These are phyloP conservation scores for Plotosus lineatus DNA, from an alignment of 2,113 vertebrate species.

Conservation along the genomic window DNA sequence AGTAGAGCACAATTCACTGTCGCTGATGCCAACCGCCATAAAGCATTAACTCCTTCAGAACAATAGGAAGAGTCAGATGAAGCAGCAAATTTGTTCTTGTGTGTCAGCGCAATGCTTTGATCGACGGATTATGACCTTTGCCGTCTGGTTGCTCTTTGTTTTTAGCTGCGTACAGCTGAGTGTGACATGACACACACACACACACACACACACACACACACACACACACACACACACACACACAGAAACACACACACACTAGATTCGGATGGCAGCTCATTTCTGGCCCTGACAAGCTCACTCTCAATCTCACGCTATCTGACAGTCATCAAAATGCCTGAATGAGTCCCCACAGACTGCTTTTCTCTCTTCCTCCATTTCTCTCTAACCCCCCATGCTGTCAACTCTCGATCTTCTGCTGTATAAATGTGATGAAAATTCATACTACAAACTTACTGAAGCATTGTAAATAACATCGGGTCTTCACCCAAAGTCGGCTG, in stretches of 20 bases:
- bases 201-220: too few species aligned
- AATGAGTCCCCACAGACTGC: background rate
- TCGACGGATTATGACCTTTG: conserved; percentile 40
- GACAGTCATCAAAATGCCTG: conserved; percentile 12
- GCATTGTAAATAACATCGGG: background rate
- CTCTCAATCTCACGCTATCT: background rate
- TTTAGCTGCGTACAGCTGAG: conserved; percentile 22
- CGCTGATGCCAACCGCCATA: conserved; percentile 7
- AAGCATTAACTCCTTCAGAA: conserved; percentile 29
- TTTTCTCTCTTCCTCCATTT: conserved; percentile 3
- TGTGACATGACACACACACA: conserved; percentile 44
- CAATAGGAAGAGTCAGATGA: conserved; percentile 41
- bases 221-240: too few species aligned
- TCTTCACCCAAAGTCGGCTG: too few species aligned
- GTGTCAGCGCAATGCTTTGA: conserved; percentile 33
- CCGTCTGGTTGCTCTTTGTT: conserved; percentile 30
- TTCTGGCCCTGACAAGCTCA: conserved; percentile 15
- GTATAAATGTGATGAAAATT: background rate
- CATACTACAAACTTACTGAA: background rate
- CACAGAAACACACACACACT: too few species aligned
- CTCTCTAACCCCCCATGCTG: background rate
- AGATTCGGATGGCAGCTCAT: conserved; percentile 41
- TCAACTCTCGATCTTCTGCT: background rate
- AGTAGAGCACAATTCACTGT: background rate
- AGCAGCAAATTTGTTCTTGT: conserved; percentile 24